Base-by-base conservation (phyloP, 2,888 invertebrate genomes). In the Nephrotoma appendiculata region DNA sequence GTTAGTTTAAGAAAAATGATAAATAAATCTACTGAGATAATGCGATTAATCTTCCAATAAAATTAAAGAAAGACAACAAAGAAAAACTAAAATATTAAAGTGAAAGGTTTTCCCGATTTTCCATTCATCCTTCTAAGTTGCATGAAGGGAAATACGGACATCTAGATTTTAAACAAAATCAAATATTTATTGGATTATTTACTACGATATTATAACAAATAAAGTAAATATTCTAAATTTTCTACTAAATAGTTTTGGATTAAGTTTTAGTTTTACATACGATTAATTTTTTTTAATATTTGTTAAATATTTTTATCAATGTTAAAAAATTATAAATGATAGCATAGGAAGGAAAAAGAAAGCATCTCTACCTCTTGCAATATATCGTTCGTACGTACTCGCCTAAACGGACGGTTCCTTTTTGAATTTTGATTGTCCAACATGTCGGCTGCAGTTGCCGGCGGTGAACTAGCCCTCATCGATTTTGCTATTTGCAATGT, bases 401-500 rank as follows among this genome's bases (percentile, higher is more conserved):
- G 93, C 90, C 96, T 93, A 89, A 96, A 94, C 71, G 95, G 95
- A 89, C 95, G 93, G 89, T 94, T 95, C 89, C 95, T 95, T 88
- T 95, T 94, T 88, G 95, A 95, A 91, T 96, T 96, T 91, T 97
- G 97, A 88, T 96, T 95, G 90, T 98, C 97, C 86, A 97, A 91
- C 89, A 97, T 94, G 91, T 98, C 98, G 41, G 96, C 95, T 52
- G 98, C 98, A 91, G 96, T 97, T 1, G 97, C 96, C 1, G 99
- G 98, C 6, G 99, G 98, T 2, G 98, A 98, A 87, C 98, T 98
- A 0, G 99, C 97, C 89, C 98, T 93, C 98, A 99, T 98, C 86
- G 95, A 95, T 90, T 95, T 95, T 1, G 98, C 96, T n/a, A 99
- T 96, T 92, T 98, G 97, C 89, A 98, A 93, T 0, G 99, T 98